These are phyloP conservation scores for Geophilus truncorum DNA, from an alignment of 2,888 invertebrate species.

Conservation along the genomic window DNA sequence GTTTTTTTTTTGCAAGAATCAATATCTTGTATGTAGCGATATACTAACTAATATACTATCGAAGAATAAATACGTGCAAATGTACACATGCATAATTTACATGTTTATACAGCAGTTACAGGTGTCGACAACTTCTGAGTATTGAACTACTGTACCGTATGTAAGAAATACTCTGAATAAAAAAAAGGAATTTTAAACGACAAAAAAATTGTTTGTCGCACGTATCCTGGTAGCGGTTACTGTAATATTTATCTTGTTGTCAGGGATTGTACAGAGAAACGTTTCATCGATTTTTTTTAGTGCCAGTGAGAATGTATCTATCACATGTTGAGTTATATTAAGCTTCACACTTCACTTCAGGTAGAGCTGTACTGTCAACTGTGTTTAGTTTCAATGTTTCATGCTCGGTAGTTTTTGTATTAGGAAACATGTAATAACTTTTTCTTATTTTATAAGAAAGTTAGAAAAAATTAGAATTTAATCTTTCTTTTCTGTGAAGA, in stretches of 20 bases:
- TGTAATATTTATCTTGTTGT: constrained; percentile 3
- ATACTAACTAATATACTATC: no score
- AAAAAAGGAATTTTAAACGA: no score
- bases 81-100: no score
- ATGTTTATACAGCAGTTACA: no score
- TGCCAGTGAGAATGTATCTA: neutral
- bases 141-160: no score
- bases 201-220: neutral
- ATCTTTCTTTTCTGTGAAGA: no score
- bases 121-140: no score
- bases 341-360: constrained; percentile 6
- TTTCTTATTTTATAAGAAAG: no score
- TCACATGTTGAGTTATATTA: constrained; percentile 18
- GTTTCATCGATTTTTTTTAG: neutral
- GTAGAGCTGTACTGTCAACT: neutral
- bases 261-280: neutral
- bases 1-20: neutral
- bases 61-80: no score
- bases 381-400: neutral
- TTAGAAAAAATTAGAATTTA: neutral
- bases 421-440: neutral
- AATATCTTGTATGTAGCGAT: no score
- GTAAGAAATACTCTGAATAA: no score
- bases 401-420: neutral
- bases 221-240: neutral